Evolutionary conservation across 1,140 invertebrate genomes (phyloP).

Genomic region (Zaprionus gabonicus): DNA sequence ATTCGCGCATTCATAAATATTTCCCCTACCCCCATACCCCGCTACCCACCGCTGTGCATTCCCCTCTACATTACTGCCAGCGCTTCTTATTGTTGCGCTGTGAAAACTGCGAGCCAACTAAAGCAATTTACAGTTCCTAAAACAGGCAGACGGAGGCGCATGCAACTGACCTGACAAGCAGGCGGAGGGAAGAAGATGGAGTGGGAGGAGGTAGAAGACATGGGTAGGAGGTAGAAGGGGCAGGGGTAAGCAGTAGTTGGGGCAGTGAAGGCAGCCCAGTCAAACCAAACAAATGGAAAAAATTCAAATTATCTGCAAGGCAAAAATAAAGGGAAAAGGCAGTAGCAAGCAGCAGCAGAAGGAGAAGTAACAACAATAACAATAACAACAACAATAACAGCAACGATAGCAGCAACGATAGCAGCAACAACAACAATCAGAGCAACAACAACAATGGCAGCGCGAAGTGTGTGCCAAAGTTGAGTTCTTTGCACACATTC

Average conservation of each 20-base stretch:
- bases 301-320: constrained; percentile 78
- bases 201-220: background rate
- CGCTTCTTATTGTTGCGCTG: constrained; percentile 35
- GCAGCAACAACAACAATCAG: background rate
- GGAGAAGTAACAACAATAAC: background rate
- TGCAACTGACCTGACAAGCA: constrained; percentile 69
- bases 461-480: constrained; percentile 71
- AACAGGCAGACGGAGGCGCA: constrained; percentile 43
- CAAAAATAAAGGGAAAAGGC: constrained; percentile 57
- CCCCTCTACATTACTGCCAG: background rate
- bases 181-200: background rate
- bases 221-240: background rate
- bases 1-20: constrained; percentile 73
- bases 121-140: constrained; percentile 81
- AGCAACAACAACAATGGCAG: background rate
- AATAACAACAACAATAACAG: constrained; percentile 7
- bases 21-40: background rate
- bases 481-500: constrained; percentile 82
- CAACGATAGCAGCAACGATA: background rate
- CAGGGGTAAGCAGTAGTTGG: background rate
- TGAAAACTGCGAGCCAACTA: constrained; percentile 70
- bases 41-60: background rate
- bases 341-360: constrained; percentile 31
- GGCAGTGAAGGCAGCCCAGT: constrained; percentile 22
- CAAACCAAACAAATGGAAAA: constrained; percentile 78